phyloP scores from a whole-genome alignment of 2,797 vertebrate species.

The Hydrocynus forskahlii region DNA sequence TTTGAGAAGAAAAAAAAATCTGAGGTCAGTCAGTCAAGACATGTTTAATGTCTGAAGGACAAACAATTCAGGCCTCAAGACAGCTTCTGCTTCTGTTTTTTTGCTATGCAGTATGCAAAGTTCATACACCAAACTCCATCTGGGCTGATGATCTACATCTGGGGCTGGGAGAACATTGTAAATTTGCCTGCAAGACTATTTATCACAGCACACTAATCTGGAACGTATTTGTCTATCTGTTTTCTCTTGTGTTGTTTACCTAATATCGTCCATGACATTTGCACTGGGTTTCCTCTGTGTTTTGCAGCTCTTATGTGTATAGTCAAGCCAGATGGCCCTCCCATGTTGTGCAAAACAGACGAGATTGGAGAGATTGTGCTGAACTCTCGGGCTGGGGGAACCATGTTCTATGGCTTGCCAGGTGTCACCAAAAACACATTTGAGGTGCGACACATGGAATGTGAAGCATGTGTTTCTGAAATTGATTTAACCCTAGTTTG shows the following conservation, averaged over 20 bases:
- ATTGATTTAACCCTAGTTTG: too few relatives aligned
- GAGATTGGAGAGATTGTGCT: conserved; percentile 98
- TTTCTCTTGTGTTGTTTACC: background rate
- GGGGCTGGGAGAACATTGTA: background rate
- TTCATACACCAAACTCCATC: background rate
- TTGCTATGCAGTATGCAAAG: too few relatives aligned
- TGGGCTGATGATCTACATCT: background rate
- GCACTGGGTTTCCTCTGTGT: conserved; percentile 19
- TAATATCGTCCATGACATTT: background rate
- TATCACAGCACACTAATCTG: background rate
- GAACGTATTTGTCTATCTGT: background rate
- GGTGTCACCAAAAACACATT: conserved; percentile 97
- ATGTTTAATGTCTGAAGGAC: too few relatives aligned
- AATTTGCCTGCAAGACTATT: background rate
- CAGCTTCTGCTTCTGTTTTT: too few relatives aligned
- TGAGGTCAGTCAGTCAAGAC: too few relatives aligned
- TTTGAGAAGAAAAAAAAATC: too few relatives aligned
- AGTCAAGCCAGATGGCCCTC: conserved; percentile 89
- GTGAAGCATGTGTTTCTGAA: too few relatives aligned
- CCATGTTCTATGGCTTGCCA: conserved; percentile 92
- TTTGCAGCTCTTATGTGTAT: conserved; percentile 93
- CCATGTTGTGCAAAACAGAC: conserved; percentile 95
- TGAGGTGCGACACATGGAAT: conserved; percentile 78
- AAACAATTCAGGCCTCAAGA: too few relatives aligned
- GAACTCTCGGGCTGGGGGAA: conserved; percentile 92